A percentile compares a stretch with the other conserved stretches of the same genome.
Evolutionary conservation across 1,140 invertebrate species (phyloP).

Genomic region (Cheumatopsyche charites): DNA sequence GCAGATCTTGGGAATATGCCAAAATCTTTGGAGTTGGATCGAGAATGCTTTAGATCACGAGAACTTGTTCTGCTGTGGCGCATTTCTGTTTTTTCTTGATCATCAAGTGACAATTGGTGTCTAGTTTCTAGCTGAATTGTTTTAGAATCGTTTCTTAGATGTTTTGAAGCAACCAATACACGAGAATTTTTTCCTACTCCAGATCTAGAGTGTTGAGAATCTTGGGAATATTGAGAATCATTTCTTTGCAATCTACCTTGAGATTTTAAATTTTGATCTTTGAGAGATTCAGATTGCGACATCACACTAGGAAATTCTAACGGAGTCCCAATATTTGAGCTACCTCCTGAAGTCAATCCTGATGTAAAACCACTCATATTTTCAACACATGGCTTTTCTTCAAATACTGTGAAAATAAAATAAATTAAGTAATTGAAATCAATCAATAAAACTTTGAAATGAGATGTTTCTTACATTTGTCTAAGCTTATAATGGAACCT

Average conservation of each 20-base stretch:
- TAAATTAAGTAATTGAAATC: background rate
- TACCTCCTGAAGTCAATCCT: conserved; percentile 54
- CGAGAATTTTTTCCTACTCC: conserved; percentile 53
- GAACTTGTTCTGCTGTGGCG: conserved; percentile 57
- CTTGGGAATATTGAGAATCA: conserved; percentile 59
- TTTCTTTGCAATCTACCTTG: conserved; percentile 53
- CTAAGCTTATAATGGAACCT: conserved; percentile 85
- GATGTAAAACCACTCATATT: conserved; percentile 59
- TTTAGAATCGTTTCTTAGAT: conserved; percentile 65
- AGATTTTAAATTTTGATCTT: conserved; percentile 44
- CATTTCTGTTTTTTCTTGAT: conserved; percentile 51
- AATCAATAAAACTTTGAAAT: conserved; percentile 17
- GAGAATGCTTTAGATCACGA: conserved; percentile 50
- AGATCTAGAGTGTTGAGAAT: conserved; percentile 46
- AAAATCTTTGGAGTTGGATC: conserved; percentile 52
- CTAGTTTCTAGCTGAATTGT: conserved; percentile 65
- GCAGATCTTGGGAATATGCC: conserved; percentile 50
- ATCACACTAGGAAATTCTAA: conserved; percentile 51
- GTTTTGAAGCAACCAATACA: conserved; percentile 62
- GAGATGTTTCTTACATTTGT: conserved; percentile 74
- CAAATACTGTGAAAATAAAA: conserved; percentile 64
- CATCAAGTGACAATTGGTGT: conserved; percentile 55
- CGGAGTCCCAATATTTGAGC: conserved; percentile 56
- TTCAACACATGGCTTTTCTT: conserved; percentile 65
- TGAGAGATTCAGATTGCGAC: conserved; percentile 46